Evolutionary conservation across 2,797 vertebrate genomes (phyloP).

Genomic region (Sorex maritimensis): DNA sequence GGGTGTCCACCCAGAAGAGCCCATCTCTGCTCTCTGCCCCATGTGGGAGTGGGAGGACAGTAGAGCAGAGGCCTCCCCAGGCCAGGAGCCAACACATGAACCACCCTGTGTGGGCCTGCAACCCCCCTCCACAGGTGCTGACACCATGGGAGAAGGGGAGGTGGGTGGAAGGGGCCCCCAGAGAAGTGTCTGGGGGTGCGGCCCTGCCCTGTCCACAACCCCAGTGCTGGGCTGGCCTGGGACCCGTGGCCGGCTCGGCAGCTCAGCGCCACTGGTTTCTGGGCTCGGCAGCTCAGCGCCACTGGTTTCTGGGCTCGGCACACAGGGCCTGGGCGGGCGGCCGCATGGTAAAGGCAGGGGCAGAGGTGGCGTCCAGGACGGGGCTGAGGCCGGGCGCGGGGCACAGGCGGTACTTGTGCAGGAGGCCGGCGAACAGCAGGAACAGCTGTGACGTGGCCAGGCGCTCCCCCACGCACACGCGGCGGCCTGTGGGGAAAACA

Average conservation of each 20-base stretch:
- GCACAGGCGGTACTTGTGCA: slow-evolving; percentile 89
- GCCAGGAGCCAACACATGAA: too few species aligned
- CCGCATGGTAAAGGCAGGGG: slow-evolving; percentile 89
- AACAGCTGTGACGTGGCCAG: slow-evolving; percentile 91
- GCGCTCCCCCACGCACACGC: slow-evolving; percentile 89
- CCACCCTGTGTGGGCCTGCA: too few species aligned
- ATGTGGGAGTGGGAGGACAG: too few species aligned
- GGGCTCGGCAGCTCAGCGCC: slow-evolving; percentile 76
- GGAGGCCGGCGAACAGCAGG: slow-evolving; percentile 88
- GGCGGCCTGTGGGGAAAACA: slow-evolving; percentile 84
- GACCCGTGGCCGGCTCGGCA: neutral
- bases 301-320: slow-evolving; percentile 76
- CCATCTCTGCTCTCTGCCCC: too few species aligned
- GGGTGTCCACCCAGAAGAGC: too few species aligned
- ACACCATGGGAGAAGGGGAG: too few species aligned
- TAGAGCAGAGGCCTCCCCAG: too few species aligned
- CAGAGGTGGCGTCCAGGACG: slow-evolving; percentile 84
- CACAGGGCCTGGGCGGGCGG: slow-evolving; percentile 87
- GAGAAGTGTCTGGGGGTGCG: too few species aligned
- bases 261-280: slow-evolving; percentile 11
- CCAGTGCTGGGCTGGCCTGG: too few species aligned
- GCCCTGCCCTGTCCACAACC: too few species aligned
- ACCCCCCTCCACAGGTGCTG: too few species aligned
- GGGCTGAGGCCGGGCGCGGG: slow-evolving; percentile 86
- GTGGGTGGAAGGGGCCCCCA: too few species aligned